Evolutionary conservation across 2,888 invertebrate species (phyloP), one percentile per base, ranked within the genome.

Genomic region (Papilio gigon): DNA sequence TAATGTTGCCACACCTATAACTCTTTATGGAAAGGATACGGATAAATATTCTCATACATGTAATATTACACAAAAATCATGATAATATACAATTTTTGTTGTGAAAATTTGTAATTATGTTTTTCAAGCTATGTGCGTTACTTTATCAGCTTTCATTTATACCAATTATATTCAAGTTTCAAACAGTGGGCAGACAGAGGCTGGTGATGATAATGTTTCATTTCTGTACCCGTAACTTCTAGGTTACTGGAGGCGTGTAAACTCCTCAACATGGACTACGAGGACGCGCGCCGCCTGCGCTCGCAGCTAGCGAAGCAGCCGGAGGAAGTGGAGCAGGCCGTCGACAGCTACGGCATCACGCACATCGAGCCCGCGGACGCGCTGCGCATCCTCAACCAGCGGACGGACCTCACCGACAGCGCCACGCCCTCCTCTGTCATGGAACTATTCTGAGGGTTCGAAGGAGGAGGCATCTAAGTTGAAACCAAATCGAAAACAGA

Each of bases 191-290:
- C n/a, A n/a, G n/a, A n/a, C n/a, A n/a, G n/a, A n/a, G n/a, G n/a
- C n/a, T n/a, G n/a, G n/a, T n/a, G n/a, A n/a, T n/a, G n/a, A n/a
- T n/a, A n/a, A n/a, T n/a, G n/a, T n/a, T n/a, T 33, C 2, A 60
- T 4, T 33, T 12, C 44, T 72, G 75, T 71, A 56, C 65, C 2
- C 3, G 42, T n/a, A n/a, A n/a, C 70, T 25, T 70, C 12, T 81
- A 97, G 97, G 78, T 89, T 96, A 44, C 89, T 94, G 71, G 97
- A 97, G 82, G 94, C 96, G 0, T 95, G 95, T 81, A 93, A 93
- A 73, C 88, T 98, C 47, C 87, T 98, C 44, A 96, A 95, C 76
- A 87, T 97, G 76, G 94, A 95, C 56, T 93, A 95, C 76, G 97
- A 97, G 0, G 95, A 96, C 42, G 97, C 97, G 0, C 90, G 97